A percentile compares a stretch with the other conserved stretches of the same genome.
Evolutionary conservation across 2,888 invertebrate species (phyloP).

Genomic region (Pristionchus arcanus): DNA sequence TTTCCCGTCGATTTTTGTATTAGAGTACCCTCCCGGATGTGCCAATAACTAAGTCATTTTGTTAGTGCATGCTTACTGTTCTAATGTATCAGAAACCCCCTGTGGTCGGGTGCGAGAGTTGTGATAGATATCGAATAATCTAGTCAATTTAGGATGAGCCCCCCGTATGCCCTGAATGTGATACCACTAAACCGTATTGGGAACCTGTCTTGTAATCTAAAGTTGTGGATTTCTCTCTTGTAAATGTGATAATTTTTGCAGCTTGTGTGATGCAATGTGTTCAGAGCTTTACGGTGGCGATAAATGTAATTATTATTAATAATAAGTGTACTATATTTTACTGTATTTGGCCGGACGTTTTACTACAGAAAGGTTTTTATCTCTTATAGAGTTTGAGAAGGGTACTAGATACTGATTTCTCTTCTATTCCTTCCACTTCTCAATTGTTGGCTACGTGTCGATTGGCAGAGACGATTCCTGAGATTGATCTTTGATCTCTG

Average conservation of each 20-base stretch:
- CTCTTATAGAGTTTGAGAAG: not conserved
- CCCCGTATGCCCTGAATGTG: slow-evolving; percentile 5
- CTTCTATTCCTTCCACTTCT: slow-evolving; percentile 15
- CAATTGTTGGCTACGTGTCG: not conserved
- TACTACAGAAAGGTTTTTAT: not conserved
- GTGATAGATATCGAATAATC: slow-evolving; percentile 37
- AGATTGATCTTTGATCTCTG: not conserved
- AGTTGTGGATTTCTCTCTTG: slow-evolving; percentile 19
- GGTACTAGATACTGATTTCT: not conserved
- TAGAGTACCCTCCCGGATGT: slow-evolving; percentile 19
- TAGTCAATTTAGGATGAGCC: slow-evolving; percentile 36
- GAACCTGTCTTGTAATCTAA: not conserved
- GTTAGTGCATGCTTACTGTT: not conserved
- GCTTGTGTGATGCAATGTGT: slow-evolving; percentile 29
- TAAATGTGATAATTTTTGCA: slow-evolving; percentile 12
- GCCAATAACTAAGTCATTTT: slow-evolving; percentile 28
- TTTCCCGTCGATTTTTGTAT: slow-evolving; percentile 19
- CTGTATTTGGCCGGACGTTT: not conserved
- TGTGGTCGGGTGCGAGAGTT: slow-evolving; percentile 24
- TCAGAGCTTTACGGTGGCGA: slow-evolving; percentile 11
- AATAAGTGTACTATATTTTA: not conserved
- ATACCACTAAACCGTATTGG: slow-evolving; percentile 23
- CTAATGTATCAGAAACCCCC: slow-evolving; percentile 35
- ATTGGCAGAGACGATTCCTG: slow-evolving; percentile 43
- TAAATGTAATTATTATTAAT: not conserved